Evolutionary conservation across 2,888 invertebrate species (phyloP).

Genomic region (Pheosia tremula): DNA sequence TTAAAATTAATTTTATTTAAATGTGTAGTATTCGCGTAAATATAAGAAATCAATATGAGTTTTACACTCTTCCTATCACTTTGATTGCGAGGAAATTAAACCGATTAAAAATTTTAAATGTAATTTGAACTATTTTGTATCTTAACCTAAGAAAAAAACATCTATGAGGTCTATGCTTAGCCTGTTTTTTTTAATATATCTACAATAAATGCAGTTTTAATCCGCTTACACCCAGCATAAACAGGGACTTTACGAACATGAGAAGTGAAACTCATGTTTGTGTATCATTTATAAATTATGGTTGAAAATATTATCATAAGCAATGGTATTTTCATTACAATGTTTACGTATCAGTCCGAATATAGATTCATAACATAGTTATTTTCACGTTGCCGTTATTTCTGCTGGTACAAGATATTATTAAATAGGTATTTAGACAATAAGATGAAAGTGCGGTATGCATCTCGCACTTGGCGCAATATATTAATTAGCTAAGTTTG

Average conservation of each 20-base stretch:
- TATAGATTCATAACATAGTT: conserved; percentile 33
- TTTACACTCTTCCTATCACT: too few species aligned
- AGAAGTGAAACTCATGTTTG: neutral
- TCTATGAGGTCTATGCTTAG: too few species aligned
- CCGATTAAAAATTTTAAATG: too few species aligned
- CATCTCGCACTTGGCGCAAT: conserved; percentile 31
- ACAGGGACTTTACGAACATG: neutral
- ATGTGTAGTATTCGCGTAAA: too few species aligned
- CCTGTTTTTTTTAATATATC: too few species aligned
- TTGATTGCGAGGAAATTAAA: too few species aligned
- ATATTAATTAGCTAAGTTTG: too few species aligned
- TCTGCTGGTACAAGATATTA: conserved; percentile 30
- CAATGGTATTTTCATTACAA: conserved; percentile 27
- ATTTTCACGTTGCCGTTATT: conserved; percentile 42
- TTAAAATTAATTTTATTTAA: too few species aligned
- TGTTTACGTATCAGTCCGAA: conserved; percentile 22
- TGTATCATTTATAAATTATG: neutral
- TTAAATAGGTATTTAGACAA: conserved; percentile 24
- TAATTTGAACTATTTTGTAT: too few species aligned
- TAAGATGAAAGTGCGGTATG: conserved; percentile 13
- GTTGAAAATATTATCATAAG: conserved; percentile 9
- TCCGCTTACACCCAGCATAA: neutral
- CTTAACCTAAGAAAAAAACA: too few species aligned
- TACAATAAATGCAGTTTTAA: neutral
- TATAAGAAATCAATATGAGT: too few species aligned